Percentiles rank a stretch among this genome's conserved stretches.
These are phyloP conservation scores for Apodemia duryi DNA, from an alignment of 2,888 invertebrate genomes.

Conservation along the genomic window DNA sequence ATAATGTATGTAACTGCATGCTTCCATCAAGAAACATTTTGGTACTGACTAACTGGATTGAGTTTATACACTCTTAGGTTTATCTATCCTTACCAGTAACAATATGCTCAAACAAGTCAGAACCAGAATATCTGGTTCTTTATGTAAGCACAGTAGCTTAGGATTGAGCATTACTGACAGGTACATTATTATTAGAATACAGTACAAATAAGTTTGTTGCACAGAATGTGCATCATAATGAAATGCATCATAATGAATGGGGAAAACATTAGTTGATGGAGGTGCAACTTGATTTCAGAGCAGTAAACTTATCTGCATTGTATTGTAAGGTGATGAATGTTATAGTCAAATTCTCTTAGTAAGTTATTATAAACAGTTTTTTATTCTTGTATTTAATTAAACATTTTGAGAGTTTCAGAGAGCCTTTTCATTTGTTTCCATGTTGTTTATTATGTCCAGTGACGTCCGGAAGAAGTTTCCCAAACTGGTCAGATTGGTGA, in stretches of 20 bases:
- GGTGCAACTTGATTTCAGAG: neutral
- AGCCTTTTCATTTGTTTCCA: conserved; percentile 66
- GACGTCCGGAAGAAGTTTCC: conserved; percentile 94
- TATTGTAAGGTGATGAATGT: neutral
- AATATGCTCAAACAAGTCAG: neutral
- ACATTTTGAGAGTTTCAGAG: conserved; percentile 62
- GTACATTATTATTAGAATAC: neutral
- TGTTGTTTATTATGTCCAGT: conserved; percentile 82
- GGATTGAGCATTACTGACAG: neutral
- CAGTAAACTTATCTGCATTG: neutral
- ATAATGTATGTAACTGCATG: too few relatives aligned
- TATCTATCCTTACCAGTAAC: neutral
- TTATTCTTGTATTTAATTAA: conserved; percentile 17
- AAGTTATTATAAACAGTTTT: neutral
- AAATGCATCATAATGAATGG: too few relatives aligned
- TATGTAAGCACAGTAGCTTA: neutral
- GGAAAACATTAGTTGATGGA: too few relatives aligned
- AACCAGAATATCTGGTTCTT: neutral
- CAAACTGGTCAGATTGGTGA: conserved; percentile 91
- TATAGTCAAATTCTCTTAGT: neutral
- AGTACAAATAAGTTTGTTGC: neutral
- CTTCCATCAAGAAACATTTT: too few relatives aligned
- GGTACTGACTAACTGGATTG: neutral
- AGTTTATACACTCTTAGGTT: neutral
- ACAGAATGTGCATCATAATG: neutral